phyloP scores from a whole-genome alignment of 2,888 invertebrate species.

The Prosapia bicincta region DNA sequence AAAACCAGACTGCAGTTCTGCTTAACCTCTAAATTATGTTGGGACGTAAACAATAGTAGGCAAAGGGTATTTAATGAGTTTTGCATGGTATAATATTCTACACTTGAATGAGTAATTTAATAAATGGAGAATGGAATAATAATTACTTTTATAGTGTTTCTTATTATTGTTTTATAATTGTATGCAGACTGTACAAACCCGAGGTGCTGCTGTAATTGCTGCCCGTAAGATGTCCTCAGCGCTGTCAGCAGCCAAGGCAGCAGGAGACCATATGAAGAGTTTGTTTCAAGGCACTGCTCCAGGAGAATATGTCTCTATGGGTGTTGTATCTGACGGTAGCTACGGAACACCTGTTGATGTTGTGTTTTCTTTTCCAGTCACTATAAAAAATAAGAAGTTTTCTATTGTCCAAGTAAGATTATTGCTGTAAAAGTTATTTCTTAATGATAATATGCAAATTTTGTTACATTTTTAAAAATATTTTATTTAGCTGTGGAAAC shows the following conservation, averaged over 20 bases:
- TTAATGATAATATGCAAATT: too few relatives aligned
- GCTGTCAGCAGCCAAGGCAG: conserved; percentile 98
- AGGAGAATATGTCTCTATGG: conserved; percentile 90
- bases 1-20: too few relatives aligned
- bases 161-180: too few relatives aligned
- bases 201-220: conserved; percentile 96
- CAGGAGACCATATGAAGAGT: conserved; percentile 95
- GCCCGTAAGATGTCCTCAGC: conserved; percentile 98
- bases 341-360: conserved; percentile 88
- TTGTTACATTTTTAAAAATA: too few relatives aligned
- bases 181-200: conserved; percentile 82
- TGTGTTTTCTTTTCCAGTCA: conserved; percentile 95
- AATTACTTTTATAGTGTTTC: too few relatives aligned
- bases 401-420: conserved; percentile 68
- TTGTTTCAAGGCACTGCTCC: conserved; percentile 77
- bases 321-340: conserved; percentile 92
- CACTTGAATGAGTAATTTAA: too few relatives aligned
- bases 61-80: too few relatives aligned
- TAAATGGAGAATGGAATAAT: too few relatives aligned
- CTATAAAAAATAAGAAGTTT: conserved; percentile 75
- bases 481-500: too few relatives aligned
- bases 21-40: too few relatives aligned
- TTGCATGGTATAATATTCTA: too few relatives aligned
- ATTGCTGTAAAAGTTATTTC: not conserved
- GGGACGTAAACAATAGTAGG: too few relatives aligned